phyloP scores from a whole-genome alignment of 2,113 vertebrate species.

The Falco punctatus region DNA sequence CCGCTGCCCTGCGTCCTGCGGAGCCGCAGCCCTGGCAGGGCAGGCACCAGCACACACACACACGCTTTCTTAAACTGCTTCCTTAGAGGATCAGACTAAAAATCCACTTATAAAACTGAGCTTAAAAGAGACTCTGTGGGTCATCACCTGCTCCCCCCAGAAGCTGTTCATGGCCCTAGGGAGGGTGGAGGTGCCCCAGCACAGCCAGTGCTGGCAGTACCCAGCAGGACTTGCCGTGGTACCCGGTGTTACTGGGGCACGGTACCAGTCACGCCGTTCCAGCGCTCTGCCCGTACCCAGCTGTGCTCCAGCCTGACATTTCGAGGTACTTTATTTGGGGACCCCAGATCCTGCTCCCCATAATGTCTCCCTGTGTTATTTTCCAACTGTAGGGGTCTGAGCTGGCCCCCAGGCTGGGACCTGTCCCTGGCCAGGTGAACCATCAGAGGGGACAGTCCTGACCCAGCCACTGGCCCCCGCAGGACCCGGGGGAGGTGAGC shows the following conservation, averaged over 20 bases:
- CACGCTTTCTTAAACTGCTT: background rate
- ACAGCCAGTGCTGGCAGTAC: background rate
- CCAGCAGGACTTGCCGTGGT: accelerated
- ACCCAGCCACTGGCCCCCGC: background rate
- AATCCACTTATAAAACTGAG: background rate
- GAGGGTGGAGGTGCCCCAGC: background rate
- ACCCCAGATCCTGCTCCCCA: background rate
- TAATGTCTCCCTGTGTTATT: accelerated
- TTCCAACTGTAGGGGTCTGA: accelerated
- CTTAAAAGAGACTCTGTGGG: background rate
- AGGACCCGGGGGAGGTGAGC: accelerated
- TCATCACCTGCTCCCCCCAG: background rate
- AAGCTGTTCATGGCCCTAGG: background rate
- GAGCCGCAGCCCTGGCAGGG: accelerated
- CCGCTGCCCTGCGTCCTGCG: accelerated
- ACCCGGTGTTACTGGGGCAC: accelerated
- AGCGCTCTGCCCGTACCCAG: accelerated
- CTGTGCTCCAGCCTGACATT: background rate
- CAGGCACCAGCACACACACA: accelerated
- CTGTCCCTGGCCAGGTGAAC: accelerated
- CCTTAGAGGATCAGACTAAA: background rate
- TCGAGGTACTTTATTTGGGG: background rate
- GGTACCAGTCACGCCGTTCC: accelerated
- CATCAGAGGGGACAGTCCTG: background rate
- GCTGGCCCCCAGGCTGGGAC: background rate